Evolutionary conservation across 2,888 invertebrate genomes (phyloP), one percentile per base, ranked within the genome.

Genomic region (Calameuta idolon): DNA sequence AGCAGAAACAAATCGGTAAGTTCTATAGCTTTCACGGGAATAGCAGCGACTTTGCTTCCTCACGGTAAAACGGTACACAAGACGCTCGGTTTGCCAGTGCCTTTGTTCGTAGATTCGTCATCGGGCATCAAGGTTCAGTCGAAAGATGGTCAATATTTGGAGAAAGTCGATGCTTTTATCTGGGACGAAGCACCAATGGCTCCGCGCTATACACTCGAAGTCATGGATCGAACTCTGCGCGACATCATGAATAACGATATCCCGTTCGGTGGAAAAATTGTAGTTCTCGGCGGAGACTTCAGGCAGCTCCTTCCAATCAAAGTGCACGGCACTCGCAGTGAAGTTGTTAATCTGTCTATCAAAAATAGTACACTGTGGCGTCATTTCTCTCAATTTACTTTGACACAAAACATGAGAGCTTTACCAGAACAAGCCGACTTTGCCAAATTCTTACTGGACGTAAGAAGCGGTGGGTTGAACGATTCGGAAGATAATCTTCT

Each of bases 101-200:
- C 83, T 9, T 75, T 81, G 35, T 81, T 37, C 69, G 0, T 71
- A 11, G 80, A 84, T 80, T 81, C 82, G 11, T 76, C 82, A 30
- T 81, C 79, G 9, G 81, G 77, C 73, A 81, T 85, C 12, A 83
- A 75, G 33, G 33, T 33, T 33, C 33, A 33, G 3, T 85, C 83
- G 1, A 80, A 81, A 77, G 77, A 83, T 76, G 83, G 76, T 69
- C 73, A 79, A 40, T 76, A 78, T 73, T 77, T 82, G 30, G 81
- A 78, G 77, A 77, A 79, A 35, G 75, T 79, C 12, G 82, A 80
- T 69, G 37, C 82, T 69, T 83, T 84, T 31, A 83, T 83, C 69
- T 83, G 81, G 81, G 84, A 85, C 80, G 84, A 85, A 80, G 85
- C 83, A 31, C 82, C 83, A 55, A 82, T 84, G 82, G 82, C 80